Evolutionary conservation across 2,888 invertebrate genomes (phyloP), one percentile per base, ranked within the genome.

Genomic region (Drosophila nigricruria): DNA sequence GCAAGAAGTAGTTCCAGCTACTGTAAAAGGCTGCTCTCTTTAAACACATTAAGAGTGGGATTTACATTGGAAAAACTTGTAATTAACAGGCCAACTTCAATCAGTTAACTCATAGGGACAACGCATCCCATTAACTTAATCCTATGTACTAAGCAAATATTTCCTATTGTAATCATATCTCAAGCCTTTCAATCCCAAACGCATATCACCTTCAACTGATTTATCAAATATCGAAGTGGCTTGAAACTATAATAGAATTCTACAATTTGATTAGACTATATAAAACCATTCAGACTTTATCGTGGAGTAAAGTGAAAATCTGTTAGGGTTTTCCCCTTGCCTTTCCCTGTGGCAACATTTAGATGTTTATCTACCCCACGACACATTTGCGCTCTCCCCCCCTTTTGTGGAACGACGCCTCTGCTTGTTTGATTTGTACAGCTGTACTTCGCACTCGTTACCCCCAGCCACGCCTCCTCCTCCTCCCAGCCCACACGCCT

Each of bases 361-460:
- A 36, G 50, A 45, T 52, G 40, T 30, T 42, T 40, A 42, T 60
- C 58, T 60, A 36, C 40, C 60, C 42, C 60, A 50, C 8, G 16
- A 5, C 20, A 12, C n/a, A 27, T 3, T 27, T 5, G n/a, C 5
- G 5, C 0, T 8, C n/a, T n/a, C 2, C 12, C 27, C 47, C 47
- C 32, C 4, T 52, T 23, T 38, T n/a, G n/a, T n/a, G 20, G 25
- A 10, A 43, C 27, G 52, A 66, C 42, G 52, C 54, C 64, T 49
- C 59, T 64, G 66, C 30, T 34, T 30, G 54, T 68, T 68, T 72
- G 65, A 70, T 69, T 73, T 77, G 66, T 67, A 38, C 56, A 56
- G 63, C 62, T 76, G 72, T 69, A 63, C 77, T 66, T 68, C 20
- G 54, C 30, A 62, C 66, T 60, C 53, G 67, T 67, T 66, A 38